Evolutionary conservation across 2,797 vertebrate genomes (phyloP), one percentile per base, ranked within the genome.

Genomic region (Psittacula echo): DNA sequence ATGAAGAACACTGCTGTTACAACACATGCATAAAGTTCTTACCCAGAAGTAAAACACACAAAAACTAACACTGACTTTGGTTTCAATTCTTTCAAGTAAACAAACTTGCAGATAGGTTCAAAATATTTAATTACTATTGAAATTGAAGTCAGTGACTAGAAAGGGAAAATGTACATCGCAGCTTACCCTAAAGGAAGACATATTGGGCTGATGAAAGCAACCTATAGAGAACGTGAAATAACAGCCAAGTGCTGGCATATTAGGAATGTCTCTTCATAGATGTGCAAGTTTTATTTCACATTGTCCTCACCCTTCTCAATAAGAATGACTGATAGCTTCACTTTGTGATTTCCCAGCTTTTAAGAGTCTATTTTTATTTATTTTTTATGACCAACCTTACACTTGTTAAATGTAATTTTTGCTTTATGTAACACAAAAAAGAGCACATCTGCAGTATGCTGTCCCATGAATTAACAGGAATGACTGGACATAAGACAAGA

Each of bases 401-500:
- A 95, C 91, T 96, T 95, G 96, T 97, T 97, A 97, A 97, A 73
- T 97, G 94, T 97, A 97, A 98, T 97, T 97, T 98, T 98, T 95
- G 87, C 94, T 98, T 96, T 95, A 97, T 97, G 90, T 96, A 97
- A 96, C 94, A 90, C 86, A 93, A 95, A 96, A 95, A 85, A 95
- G 97, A 96, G 75, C 92, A 93, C 93, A 94, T 94, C 94, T 96
- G 89, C 87, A 87, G 94, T 96, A 54, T 75, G 86, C 81, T 95
- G 85, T 94, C 91, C 91, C 78, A 72, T 96, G 97, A 97, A 98
- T 96, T 97, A 97, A 95, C 96, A 97, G 96, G 91, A 97, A 94
- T 88, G 93, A 94, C 94, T 93, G 88, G 86, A 95, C 82, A 60
- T 94, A 95, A 97, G 96, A 95, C 93, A 97, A 96, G 96, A 96